Percentiles rank a stretch among this genome's conserved stretches.
Evolutionary conservation across 2,797 vertebrate genomes (phyloP).

Genomic region (Pseudopleuronectes americanus): DNA sequence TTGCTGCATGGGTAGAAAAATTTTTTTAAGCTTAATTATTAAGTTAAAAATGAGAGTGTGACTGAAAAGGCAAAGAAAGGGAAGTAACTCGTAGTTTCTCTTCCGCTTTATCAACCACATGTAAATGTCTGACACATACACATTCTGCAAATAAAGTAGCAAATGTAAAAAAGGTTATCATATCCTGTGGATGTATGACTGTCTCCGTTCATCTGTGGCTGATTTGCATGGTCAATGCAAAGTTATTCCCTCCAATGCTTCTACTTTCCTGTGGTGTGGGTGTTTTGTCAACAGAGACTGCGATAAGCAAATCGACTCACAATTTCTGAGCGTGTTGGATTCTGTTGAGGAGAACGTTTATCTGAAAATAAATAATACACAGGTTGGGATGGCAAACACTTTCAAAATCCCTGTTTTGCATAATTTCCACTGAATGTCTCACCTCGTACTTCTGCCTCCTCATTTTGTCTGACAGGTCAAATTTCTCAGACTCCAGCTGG

Average conservation of each 20-base stretch:
- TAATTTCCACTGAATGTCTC: conserved; percentile 3
- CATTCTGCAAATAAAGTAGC: neutral
- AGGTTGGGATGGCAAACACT: neutral
- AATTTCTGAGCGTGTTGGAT: conserved; percentile 93
- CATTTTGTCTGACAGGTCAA: conserved; percentile 88
- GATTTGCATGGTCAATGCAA: conserved; percentile 43
- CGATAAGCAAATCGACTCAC: conserved; percentile 77
- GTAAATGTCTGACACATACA: conserved; percentile 7
- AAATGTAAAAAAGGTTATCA: neutral
- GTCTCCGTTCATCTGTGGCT: neutral
- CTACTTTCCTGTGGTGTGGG: neutral
- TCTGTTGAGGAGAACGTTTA: conserved; percentile 90
- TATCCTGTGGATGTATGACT: conserved; percentile 14
- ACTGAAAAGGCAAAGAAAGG: neutral
- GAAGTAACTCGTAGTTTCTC: neutral
- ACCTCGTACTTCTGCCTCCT: conserved; percentile 90
- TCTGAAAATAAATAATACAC: conserved; percentile 71
- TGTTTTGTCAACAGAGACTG: neutral
- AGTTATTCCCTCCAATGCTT: neutral
- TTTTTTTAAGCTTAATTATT: too few species aligned
- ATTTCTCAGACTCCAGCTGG: conserved; percentile 91
- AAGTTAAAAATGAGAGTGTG: neutral
- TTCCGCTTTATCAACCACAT: neutral
- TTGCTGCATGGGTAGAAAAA: conserved; percentile 84
- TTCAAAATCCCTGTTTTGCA: neutral